Evolutionary conservation across 1,140 invertebrate genomes (phyloP).

Genomic region (Plectrocnemia conspersa): DNA sequence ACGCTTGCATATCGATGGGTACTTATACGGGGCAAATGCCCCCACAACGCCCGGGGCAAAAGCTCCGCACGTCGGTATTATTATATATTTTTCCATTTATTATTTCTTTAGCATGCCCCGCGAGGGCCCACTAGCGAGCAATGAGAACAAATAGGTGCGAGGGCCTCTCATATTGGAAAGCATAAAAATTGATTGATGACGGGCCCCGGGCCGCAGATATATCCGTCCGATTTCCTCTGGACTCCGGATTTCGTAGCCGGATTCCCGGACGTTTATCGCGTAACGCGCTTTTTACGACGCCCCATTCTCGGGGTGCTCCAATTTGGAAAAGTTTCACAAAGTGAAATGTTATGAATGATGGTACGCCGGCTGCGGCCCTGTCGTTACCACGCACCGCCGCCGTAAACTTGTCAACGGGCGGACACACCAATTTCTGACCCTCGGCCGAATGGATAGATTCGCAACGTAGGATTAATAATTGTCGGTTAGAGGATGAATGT

Average conservation of each 20-base stretch:
- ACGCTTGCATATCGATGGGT: neutral
- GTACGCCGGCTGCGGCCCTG: neutral
- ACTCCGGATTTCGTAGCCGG: conserved; percentile 12
- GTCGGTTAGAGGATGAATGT: no score
- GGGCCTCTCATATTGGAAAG: conserved; percentile 11
- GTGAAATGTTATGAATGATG: conserved; percentile 13
- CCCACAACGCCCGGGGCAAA: neutral
- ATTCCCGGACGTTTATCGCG: conserved; percentile 17
- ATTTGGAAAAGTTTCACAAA: conserved; percentile 9
- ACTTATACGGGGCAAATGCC: neutral
- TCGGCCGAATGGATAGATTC: no score
- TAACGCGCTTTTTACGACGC: conserved; percentile 22
- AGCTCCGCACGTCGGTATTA: conserved; percentile 7
- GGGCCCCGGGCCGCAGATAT: conserved; percentile 17
- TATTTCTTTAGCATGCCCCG: conserved; percentile 14
- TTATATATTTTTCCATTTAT: conserved; percentile 24
- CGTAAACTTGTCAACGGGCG: neutral
- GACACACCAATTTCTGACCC: neutral
- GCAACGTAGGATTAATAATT: no score
- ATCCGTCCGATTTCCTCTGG: conserved; percentile 8
- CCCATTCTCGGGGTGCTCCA: conserved; percentile 10
- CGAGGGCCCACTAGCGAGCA: conserved; percentile 14
- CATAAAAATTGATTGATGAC: conserved; percentile 30
- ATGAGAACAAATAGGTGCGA: conserved; percentile 18
- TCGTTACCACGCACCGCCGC: neutral